Base-by-base conservation (phyloP, 2,797 vertebrate species). In the Erpetoichthys calabaricus region DNA sequence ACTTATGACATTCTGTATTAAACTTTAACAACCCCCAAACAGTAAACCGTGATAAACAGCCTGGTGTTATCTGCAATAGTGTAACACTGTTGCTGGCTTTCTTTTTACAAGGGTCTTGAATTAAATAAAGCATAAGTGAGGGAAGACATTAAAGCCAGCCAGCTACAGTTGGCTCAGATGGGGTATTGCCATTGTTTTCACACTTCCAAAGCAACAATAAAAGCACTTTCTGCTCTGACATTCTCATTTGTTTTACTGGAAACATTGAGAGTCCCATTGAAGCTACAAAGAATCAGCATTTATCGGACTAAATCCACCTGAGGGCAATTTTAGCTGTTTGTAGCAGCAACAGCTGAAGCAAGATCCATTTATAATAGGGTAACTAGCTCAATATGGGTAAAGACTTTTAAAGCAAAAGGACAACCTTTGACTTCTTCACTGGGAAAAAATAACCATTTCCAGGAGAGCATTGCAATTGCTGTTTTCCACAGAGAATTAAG, bases 261-360 rank as follows among this genome's bases (percentile, higher is more conserved):
- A 49, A 49, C n/a, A 49, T 49, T 49, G 7, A 7, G 7, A 7
- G 7, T 49, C 47, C n/a, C 47, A 4, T 25, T 25, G 25, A 25
- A 7, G 4, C 47, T 49, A n/a, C n/a, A 7, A 49, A 49, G 5
- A 49, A 49, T 49, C 47, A 49, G n/a, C 47, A 49, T 49, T 7
- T n/a, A 49, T 49, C 47, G 7, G n/a, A 7, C 47, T 49, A 7
- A 4, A 49, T 49, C 47, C 47, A 49, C 47, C 47, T 49, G 47
- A n/a, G 47, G 47, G 47, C 47, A 49, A 49, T 49, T 7, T 49
- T n/a, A 49, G 47, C 47, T n/a, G n/a, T n/a, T 49, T 49, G 47
- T 49, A n/a, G 47, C 47, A 49, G 5, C 3, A 25, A 25, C 25
- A 25, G 25, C 25, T 25, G 25, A 25, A 25, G 25, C 25, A 25